Conservation (phyloP, 1,140 invertebrate genomes). For the Panulirus ornatus region DNA sequence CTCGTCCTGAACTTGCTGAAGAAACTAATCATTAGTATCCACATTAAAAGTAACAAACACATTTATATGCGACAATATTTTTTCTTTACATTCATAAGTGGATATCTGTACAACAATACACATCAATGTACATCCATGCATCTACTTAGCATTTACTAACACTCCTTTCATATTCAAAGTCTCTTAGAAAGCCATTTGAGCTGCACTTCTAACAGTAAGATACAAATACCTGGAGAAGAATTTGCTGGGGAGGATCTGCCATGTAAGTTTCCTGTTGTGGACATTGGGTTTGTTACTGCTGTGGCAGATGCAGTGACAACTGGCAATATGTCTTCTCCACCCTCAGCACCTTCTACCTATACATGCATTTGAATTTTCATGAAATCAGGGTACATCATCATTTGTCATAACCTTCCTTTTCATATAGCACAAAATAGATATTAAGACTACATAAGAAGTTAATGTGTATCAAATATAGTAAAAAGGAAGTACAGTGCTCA, state of each 20-base stretch:
- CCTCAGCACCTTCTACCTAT: constrained; percentile 10
- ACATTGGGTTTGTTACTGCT: background rate
- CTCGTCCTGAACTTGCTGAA: constrained; percentile 10
- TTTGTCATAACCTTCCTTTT: background rate
- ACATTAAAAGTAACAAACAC: no score
- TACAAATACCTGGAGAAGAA: constrained; percentile 30
- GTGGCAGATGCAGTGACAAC: background rate
- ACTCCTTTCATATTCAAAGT: no score
- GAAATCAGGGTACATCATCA: background rate
- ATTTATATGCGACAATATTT: no score
- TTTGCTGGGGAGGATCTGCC: constrained; percentile 47
- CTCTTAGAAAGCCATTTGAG: no score
- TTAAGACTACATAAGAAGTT: background rate
- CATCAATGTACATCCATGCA: no score
- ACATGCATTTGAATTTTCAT: background rate
- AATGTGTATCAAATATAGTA: background rate
- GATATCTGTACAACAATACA: no score
- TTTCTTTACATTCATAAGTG: no score
- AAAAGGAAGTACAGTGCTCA: background rate
- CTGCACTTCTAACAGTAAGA: no score
- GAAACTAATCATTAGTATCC: no score
- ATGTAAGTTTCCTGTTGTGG: background rate
- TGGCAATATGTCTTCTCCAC: background rate
- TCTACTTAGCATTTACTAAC: no score
- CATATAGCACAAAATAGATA: background rate